Percentiles rank a stretch among this genome's conserved stretches.
phyloP scores from a whole-genome alignment of 2,797 vertebrate genomes.

The Cynodonichthys magdalenae region DNA sequence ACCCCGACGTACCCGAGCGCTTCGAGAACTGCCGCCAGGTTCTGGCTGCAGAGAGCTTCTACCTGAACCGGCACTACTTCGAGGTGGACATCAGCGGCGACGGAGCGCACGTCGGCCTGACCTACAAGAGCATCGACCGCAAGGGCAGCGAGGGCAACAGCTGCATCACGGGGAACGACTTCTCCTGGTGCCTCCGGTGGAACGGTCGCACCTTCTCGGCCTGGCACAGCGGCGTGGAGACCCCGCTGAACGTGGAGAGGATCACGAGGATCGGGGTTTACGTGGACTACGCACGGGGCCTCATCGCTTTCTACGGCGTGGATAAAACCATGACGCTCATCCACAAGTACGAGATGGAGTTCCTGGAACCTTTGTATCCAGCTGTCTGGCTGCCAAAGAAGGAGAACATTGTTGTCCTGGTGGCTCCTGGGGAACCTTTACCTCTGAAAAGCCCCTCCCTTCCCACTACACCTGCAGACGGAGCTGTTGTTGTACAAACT shows the following conservation, averaged over 20 bases:
- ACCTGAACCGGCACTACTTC: slow-evolving; percentile 83
- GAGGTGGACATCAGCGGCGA: slow-evolving; percentile 83
- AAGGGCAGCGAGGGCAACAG: slow-evolving; percentile 79
- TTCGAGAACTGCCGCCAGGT: slow-evolving; percentile 84
- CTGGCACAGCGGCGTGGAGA: slow-evolving; percentile 85
- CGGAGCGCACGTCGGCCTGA: slow-evolving; percentile 81
- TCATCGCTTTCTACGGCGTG: slow-evolving; percentile 81
- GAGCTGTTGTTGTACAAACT: neutral
- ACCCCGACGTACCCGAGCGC: slow-evolving; percentile 80
- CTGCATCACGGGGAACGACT: slow-evolving; percentile 82
- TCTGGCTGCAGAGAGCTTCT: slow-evolving; percentile 84
- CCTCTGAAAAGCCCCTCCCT: slow-evolving; percentile 68
- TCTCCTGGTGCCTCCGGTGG: slow-evolving; percentile 87
- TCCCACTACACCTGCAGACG: slow-evolving; percentile 51
- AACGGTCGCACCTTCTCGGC: slow-evolving; percentile 84
- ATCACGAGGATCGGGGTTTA: slow-evolving; percentile 82
- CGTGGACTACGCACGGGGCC: slow-evolving; percentile 72
- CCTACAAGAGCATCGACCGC: slow-evolving; percentile 83
- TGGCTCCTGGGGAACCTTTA: slow-evolving; percentile 65
- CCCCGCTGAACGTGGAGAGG: slow-evolving; percentile 63
- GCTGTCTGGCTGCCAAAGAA: slow-evolving; percentile 88
- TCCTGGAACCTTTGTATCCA: slow-evolving; percentile 82
- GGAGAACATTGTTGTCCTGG: slow-evolving; percentile 79
- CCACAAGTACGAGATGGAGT: slow-evolving; percentile 77
- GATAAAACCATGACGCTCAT: slow-evolving; percentile 73